Conservation (phyloP, 1,140 invertebrate genomes). For the Diorhabda sublineata region DNA sequence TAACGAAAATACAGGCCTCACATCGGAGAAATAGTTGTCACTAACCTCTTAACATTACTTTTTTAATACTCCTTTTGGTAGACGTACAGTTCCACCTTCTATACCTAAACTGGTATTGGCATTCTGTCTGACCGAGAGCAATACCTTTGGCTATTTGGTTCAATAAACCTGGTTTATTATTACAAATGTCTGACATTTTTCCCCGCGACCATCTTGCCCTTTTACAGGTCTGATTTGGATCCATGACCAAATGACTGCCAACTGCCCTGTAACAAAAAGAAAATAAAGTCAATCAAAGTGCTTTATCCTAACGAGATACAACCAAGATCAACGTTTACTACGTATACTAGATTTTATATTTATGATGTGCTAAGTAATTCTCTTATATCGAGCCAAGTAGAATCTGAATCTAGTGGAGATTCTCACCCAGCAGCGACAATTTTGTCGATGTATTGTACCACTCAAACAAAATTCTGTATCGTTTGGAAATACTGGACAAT, state of each 20-base stretch:
- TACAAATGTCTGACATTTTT: conserved; percentile 70
- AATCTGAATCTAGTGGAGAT: too few relatives aligned
- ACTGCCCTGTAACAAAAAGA: conserved; percentile 58
- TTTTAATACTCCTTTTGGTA: conserved; percentile 69
- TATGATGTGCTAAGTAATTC: too few relatives aligned
- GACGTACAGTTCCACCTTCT: conserved; percentile 83
- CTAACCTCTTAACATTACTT: conserved; percentile 75
- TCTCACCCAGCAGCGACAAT: too few relatives aligned
- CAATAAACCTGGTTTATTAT: conserved; percentile 69
- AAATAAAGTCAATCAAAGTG: neutral
- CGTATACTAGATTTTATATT: too few relatives aligned
- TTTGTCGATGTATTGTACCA: too few relatives aligned
- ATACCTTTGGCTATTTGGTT: conserved; percentile 75
- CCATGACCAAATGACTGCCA: conserved; percentile 79
- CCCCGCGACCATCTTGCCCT: conserved; percentile 68
- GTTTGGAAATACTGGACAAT: too few relatives aligned
- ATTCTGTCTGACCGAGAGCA: conserved; percentile 73
- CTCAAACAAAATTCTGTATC: too few relatives aligned
- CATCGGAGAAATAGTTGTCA: too few relatives aligned
- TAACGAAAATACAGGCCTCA: too few relatives aligned
- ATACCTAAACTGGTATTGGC: conserved; percentile 78
- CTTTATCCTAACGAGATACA: too few relatives aligned
- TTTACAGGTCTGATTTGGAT: conserved; percentile 81
- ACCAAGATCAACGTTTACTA: too few relatives aligned
- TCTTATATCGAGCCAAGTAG: too few relatives aligned